Evolutionary conservation across 2,113 vertebrate species (phyloP), one percentile per base, ranked within the genome.

Genomic region (Bubo blakistoni): DNA sequence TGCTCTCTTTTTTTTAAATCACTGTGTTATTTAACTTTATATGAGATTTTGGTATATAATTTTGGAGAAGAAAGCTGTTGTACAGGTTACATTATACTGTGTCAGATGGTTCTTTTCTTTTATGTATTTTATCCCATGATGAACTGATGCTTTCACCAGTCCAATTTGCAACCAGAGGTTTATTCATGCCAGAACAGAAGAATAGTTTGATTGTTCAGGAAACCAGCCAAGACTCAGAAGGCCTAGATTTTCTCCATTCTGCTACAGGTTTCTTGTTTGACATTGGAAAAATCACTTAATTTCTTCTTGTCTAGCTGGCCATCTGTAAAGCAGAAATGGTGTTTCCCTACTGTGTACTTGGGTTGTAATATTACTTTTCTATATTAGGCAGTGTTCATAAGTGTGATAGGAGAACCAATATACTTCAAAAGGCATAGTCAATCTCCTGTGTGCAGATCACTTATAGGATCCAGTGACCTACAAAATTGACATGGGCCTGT

Each of bases 141-240:
- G 79, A 95, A 90, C 91, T 89, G 86, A 65, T 83, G 73, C 55
- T 94, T 96, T 92, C 51, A 66, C 74, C 78, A 85, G 82, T 81
- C 51, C 58, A 85, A 14, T 94, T 72, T 96, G 94, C 66, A 95
- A 80, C 78, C 46, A 90, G 81, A 81, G 69, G 9, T 83, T 94
- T 91, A 87, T 89, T 95, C 78, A 40, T 92, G 54, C 83, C 91
- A 94, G 82, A 93, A 74, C 34, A 86, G 40, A 87, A 78, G 70
- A 96, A 89, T n/a, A 77, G 66, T 91, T 96, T 91, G 83, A 71
- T 85, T 94, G 77, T 88, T 90, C 81, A 94, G 92, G 81, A 92
- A 95, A 76, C 92, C 78, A 87, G 77, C 82, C 74, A 90, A 47
- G 58, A 89, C 57, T 91, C 42, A 81, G 38, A 91, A 79, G 38